Percentiles rank a stretch among this genome's conserved stretches.
These are phyloP conservation scores for Muscicapa adusta DNA, from an alignment of 2,113 vertebrate genomes.

Conservation along the genomic window DNA sequence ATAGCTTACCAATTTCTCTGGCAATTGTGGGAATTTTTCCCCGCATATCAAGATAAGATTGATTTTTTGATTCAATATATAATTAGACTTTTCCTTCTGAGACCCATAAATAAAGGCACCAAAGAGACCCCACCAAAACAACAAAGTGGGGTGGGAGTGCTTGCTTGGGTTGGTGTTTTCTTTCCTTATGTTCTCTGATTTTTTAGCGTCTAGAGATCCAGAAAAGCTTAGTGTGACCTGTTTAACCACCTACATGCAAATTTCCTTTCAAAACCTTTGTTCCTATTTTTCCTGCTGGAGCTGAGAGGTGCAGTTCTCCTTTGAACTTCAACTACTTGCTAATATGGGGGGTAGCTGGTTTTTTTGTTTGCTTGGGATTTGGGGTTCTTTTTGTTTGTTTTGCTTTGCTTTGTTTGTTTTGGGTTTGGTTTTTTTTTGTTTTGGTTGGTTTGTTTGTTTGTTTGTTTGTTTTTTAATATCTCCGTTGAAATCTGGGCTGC, in stretches of 20 bases:
- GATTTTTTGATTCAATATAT: neutral
- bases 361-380: too few relatives aligned
- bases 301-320: neutral
- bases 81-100: neutral
- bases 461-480: neutral
- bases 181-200: neutral
- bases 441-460: neutral
- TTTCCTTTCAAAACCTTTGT: neutral
- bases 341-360: rapidly evolving
- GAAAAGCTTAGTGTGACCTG: neutral
- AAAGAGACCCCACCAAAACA: neutral
- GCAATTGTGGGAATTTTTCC: neutral
- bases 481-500: neutral
- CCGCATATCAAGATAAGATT: neutral
- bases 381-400: neutral
- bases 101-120: neutral
- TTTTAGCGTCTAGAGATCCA: neutral
- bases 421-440: neutral
- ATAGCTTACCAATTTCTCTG: neutral
- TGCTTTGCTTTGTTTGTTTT: neutral
- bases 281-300: neutral
- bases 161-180: neutral
- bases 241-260: neutral
- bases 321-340: neutral
- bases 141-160: rapidly evolving